Conservation (phyloP, 2,888 invertebrate genomes). For the Slavum lentiscoides region DNA sequence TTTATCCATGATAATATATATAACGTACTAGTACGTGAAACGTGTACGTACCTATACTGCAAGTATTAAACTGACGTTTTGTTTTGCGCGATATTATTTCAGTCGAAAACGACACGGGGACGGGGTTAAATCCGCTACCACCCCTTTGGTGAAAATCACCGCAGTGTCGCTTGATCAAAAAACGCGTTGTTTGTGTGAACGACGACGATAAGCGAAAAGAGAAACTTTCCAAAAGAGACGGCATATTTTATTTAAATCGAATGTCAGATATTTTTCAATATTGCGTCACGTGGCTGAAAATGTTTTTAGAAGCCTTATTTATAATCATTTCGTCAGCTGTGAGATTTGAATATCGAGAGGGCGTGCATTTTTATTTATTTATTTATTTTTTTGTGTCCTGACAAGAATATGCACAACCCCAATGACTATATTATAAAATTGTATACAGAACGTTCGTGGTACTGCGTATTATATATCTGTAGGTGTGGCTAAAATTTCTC, state of each 20-base stretch:
- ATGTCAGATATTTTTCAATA: conserved; percentile 12
- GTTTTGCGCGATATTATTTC: not conserved
- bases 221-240: not conserved
- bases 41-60: not conserved
- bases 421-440: too few relatives aligned
- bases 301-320: not conserved
- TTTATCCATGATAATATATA: not conserved
- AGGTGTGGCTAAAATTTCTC: too few relatives aligned
- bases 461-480: too few relatives aligned
- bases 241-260: conserved; percentile 9
- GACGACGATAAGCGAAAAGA: not conserved
- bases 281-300: not conserved
- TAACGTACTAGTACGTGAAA: not conserved
- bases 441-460: too few relatives aligned
- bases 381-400: too few relatives aligned
- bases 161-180: not conserved
- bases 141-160: conserved; percentile 10
- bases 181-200: not conserved
- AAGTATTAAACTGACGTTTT: conserved; percentile 15
- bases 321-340: not conserved
- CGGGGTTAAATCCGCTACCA: not conserved
- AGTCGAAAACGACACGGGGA: conserved; percentile 7
- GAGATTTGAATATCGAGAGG: too few relatives aligned
- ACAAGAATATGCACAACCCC: too few relatives aligned
- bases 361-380: too few relatives aligned